Conservation (phyloP, 35 echinoderm and acorn worm species). For the Chiridota heheva region DNA sequence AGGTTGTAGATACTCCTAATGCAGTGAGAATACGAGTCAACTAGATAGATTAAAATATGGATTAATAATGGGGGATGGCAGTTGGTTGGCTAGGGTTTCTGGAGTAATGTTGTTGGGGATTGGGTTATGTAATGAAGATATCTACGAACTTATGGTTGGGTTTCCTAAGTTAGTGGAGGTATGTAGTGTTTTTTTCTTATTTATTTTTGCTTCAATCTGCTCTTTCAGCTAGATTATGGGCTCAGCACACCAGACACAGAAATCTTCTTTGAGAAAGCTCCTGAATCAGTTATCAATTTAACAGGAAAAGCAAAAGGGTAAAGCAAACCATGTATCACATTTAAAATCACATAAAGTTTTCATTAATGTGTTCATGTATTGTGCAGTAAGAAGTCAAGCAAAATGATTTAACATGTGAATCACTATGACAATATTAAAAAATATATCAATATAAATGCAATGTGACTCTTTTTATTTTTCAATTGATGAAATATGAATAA, state of each 20-base stretch:
- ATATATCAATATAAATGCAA: too few species aligned
- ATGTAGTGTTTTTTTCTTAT: not conserved
- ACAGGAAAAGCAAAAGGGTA: slow-evolving; percentile 85
- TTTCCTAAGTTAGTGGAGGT: slow-evolving; percentile 16
- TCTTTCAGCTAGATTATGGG: slow-evolving; percentile 47
- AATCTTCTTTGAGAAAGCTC: slow-evolving; percentile 92
- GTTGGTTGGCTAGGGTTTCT: not conserved
- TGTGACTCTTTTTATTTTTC: too few species aligned
- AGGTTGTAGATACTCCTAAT: too few species aligned
- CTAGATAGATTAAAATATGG: too few species aligned
- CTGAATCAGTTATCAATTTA: slow-evolving; percentile 76
- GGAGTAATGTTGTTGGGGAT: not conserved
- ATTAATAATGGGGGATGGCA: too few species aligned
- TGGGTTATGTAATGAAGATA: not conserved
- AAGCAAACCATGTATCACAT: not conserved
- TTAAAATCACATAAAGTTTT: not conserved
- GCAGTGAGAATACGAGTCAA: too few species aligned
- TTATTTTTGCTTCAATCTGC: not conserved
- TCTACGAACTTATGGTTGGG: not conserved
- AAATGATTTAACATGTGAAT: not conserved
- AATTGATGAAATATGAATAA: not conserved
- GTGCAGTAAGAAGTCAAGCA: not conserved
- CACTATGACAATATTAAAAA: not conserved
- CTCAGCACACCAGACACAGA: slow-evolving; percentile 75
- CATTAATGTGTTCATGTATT: not conserved